A percentile compares a stretch with the other conserved stretches of the same genome.
Conservation (phyloP, 2,888 invertebrate species). For the Criorhina ranunculi region DNA sequence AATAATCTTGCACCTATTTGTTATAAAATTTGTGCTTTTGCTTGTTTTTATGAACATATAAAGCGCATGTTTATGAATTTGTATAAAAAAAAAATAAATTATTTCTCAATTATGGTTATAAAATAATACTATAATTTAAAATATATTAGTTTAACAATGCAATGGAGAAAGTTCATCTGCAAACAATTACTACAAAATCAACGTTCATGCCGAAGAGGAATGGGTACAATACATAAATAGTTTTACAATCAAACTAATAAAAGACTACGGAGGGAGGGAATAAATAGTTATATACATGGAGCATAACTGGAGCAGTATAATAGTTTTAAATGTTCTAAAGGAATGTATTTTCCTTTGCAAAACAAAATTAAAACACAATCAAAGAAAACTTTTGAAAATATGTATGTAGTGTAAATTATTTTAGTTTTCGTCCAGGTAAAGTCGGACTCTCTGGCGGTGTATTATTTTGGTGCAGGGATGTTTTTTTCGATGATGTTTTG, state of each 20-base stretch:
- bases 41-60: slow-evolving; percentile 42
- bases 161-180: slow-evolving; percentile 13
- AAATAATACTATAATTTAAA: slow-evolving; percentile 54
- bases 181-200: slow-evolving; percentile 11
- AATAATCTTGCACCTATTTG: slow-evolving; percentile 51
- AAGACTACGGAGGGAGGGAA: slow-evolving; percentile 8
- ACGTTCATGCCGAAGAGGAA: slow-evolving; percentile 24
- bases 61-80: slow-evolving; percentile 52
- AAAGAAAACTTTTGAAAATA: slow-evolving; percentile 2
- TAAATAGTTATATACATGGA: slow-evolving; percentile 57
- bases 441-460: slow-evolving; percentile 83
- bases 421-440: slow-evolving; percentile 83
- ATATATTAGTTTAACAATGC: slow-evolving; percentile 41
- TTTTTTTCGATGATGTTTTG: slow-evolving; percentile 82
- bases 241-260: slow-evolving; percentile 17
- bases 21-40: slow-evolving; percentile 51
- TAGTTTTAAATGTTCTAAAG: slow-evolving; percentile 48
- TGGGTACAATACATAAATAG: slow-evolving; percentile 33
- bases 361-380: slow-evolving; percentile 17
- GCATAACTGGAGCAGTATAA: slow-evolving; percentile 30
- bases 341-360: slow-evolving; percentile 51
- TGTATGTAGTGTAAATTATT: slow-evolving; percentile 79
- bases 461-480: slow-evolving; percentile 78
- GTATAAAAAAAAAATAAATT: slow-evolving; percentile 63
- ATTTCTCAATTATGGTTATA: slow-evolving; percentile 35